A percentile compares a stretch with the other conserved stretches of the same genome.
Evolutionary conservation across 1,140 invertebrate species (phyloP).

Genomic region (Lordiphosa stackelbergi): DNA sequence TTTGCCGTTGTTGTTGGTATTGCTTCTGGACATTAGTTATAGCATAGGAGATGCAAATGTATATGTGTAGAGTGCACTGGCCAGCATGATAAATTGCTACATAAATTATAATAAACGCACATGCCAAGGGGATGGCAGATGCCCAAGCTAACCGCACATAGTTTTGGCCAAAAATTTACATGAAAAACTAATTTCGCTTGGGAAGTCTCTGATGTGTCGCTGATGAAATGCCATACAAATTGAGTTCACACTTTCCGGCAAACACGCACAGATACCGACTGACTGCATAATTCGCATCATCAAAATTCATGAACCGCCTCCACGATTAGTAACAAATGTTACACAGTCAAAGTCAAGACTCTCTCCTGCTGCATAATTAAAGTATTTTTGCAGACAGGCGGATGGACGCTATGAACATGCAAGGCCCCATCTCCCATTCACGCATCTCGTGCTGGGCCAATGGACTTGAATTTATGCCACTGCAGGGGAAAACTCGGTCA

Average conservation of each 20-base stretch:
- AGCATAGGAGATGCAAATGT: conserved; percentile 2
- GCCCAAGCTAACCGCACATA: conserved; percentile 31
- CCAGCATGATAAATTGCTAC: conserved; percentile 67
- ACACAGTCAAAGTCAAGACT: conserved; percentile 14
- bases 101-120: conserved; percentile 71
- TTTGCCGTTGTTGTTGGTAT: conserved; percentile 37
- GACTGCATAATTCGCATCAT: conserved; percentile 63
- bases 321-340: conserved; percentile 55
- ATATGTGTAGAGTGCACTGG: not conserved
- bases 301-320: conserved; percentile 61
- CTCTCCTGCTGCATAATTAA: conserved; percentile 49
- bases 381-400: conserved; percentile 43
- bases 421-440: conserved; percentile 1
- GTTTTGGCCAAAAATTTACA: conserved; percentile 65
- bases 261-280: conserved; percentile 6
- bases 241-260: conserved; percentile 59
- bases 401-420: conserved; percentile 48
- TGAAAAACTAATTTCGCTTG: conserved; percentile 65
- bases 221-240: conserved; percentile 49
- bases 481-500: conserved; percentile 14
- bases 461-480: conserved; percentile 6
- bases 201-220: conserved; percentile 30
- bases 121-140: conserved; percentile 19
- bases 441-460: not conserved
- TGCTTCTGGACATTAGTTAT: conserved; percentile 51